phyloP scores from a whole-genome alignment of 2,888 invertebrate species.

The Dryococelus australis region DNA sequence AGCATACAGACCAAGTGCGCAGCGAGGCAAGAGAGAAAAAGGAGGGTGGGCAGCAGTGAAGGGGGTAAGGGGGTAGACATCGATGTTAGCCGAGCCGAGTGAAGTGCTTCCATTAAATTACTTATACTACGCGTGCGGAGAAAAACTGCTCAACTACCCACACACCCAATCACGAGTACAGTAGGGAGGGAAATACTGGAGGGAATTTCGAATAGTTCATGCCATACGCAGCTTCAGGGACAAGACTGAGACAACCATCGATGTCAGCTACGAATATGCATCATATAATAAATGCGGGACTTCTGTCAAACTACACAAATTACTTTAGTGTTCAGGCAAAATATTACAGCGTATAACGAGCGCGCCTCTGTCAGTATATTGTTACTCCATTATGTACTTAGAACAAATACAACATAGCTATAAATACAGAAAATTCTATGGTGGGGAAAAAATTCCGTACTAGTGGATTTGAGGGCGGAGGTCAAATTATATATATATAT shows the following conservation, averaged over 20 bases:
- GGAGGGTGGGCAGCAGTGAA: not conserved
- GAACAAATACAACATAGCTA: too few species aligned
- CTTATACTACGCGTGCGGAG: not conserved
- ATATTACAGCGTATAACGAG: too few species aligned
- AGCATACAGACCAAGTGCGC: conserved; percentile 20
- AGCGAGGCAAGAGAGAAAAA: not conserved
- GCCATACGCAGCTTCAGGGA: not conserved
- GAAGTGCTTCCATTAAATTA: conserved; percentile 41
- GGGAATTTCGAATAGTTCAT: not conserved
- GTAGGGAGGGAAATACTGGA: not conserved
- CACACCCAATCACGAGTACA: not conserved
- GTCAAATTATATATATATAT: too few species aligned
- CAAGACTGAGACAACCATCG: not conserved
- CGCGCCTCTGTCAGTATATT: too few species aligned
- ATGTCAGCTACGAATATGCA: too few species aligned
- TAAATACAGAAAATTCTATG: too few species aligned
- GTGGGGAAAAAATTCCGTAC: too few species aligned
- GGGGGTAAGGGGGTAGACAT: conserved; percentile 31
- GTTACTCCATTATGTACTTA: too few species aligned
- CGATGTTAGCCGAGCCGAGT: conserved; percentile 37
- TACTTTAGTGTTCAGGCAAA: too few species aligned
- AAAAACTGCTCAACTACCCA: not conserved
- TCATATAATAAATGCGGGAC: too few species aligned
- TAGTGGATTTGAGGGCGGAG: too few species aligned
- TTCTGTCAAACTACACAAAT: too few species aligned